A percentile compares a stretch with the other conserved stretches of the same genome.
Conservation (phyloP, 2,888 invertebrate genomes). For the Euspilapteryx auroguttella region DNA sequence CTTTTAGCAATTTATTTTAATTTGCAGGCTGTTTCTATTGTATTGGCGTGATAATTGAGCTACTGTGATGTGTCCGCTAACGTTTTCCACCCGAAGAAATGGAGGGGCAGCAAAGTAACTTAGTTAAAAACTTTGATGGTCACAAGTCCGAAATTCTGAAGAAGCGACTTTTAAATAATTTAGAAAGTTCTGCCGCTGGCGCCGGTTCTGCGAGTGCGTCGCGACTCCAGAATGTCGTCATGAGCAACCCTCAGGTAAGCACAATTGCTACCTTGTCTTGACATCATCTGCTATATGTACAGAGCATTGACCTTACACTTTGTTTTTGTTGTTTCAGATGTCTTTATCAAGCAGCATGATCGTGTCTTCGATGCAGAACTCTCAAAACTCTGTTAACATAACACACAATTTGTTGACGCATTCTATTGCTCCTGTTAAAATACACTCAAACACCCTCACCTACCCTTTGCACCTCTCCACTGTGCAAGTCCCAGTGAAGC, state of each 20-base stretch:
- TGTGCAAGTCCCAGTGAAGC: slow-evolving; percentile 51
- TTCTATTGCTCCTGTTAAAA: slow-evolving; percentile 45
- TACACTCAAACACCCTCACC: slow-evolving; percentile 34
- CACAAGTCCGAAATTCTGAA: slow-evolving; percentile 53
- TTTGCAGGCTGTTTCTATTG: slow-evolving; percentile 42
- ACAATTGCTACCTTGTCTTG: slow-evolving; percentile 10
- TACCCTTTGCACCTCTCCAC: slow-evolving; percentile 48
- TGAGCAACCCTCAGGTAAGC: slow-evolving; percentile 52
- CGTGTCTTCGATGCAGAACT: slow-evolving; percentile 47
- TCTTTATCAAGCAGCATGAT: slow-evolving; percentile 55
- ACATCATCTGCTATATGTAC: slow-evolving; percentile 10
- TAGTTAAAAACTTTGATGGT: slow-evolving; percentile 57
- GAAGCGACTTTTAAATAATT: slow-evolving; percentile 51
- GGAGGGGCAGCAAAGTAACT: slow-evolving; percentile 52
- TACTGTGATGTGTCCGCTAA: slow-evolving; percentile 38
- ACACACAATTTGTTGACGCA: slow-evolving; percentile 46
- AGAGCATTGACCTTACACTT: slow-evolving; percentile 25
- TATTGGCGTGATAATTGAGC: slow-evolving; percentile 34
- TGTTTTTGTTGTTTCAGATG: slow-evolving; percentile 29
- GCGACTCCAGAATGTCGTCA: slow-evolving; percentile 46
- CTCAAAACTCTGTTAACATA: slow-evolving; percentile 45
- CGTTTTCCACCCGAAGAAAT: slow-evolving; percentile 37
- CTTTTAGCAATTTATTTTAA: slow-evolving; percentile 46
- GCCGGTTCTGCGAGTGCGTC: slow-evolving; percentile 27
- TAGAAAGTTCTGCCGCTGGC: slow-evolving; percentile 21